Conservation (phyloP, 2,113 vertebrate genomes). For the Peucedramus taeniatus region DNA sequence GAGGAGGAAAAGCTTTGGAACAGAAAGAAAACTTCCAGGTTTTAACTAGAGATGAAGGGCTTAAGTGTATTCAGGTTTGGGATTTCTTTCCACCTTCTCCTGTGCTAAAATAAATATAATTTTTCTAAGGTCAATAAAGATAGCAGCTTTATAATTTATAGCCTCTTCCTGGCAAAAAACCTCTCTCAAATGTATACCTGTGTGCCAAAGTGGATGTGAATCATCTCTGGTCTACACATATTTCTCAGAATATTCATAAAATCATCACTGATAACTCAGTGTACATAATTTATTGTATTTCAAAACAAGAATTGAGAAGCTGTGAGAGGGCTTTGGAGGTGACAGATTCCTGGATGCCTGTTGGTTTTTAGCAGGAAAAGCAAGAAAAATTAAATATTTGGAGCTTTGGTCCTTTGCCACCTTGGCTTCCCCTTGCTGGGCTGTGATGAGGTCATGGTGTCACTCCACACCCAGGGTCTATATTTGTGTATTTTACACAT, state of each 20-base stretch:
- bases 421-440: background rate
- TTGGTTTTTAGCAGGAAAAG: background rate
- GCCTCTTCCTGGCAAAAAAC: background rate
- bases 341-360: background rate
- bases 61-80: background rate
- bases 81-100: background rate
- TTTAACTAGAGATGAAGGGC: background rate
- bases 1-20: background rate
- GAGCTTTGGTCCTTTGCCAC: background rate
- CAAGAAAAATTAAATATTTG: background rate
- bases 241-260: conserved; percentile 3
- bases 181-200: background rate
- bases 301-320: background rate
- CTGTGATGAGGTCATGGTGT: fast-evolving
- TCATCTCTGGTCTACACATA: background rate
- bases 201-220: background rate
- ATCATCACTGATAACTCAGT: background rate
- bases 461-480: background rate
- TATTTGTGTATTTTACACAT: background rate
- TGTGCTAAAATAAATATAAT: background rate
- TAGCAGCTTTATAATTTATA: background rate
- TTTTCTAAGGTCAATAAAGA: conserved; percentile 16
- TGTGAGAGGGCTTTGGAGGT: background rate
- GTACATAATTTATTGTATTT: background rate
- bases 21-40: conserved; percentile 5